Percentiles rank a stretch among this genome's conserved stretches.
Evolutionary conservation across 2,113 vertebrate genomes (phyloP).

Genomic region (Genyomyrus donnyi): DNA sequence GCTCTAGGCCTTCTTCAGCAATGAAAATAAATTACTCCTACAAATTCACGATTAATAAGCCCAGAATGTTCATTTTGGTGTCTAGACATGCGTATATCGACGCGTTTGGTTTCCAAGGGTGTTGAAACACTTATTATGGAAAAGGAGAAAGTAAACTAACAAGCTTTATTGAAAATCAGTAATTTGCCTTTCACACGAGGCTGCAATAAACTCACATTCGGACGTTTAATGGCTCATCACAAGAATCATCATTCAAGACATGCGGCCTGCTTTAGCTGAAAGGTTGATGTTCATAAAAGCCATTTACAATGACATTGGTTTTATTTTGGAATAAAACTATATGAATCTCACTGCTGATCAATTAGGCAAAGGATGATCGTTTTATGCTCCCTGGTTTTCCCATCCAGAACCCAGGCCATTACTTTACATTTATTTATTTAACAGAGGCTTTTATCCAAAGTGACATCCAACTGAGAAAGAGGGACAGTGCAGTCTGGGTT

Average conservation of each 20-base stretch:
- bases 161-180: background rate
- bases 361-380: background rate
- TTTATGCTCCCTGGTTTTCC: background rate
- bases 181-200: background rate
- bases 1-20: background rate
- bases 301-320: background rate
- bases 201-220: background rate
- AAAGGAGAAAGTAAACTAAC: background rate
- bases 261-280: background rate
- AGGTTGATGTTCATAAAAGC: background rate
- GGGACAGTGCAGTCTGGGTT: background rate
- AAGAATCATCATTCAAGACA: background rate
- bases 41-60: background rate
- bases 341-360: background rate
- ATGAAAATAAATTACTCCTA: background rate
- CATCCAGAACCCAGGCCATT: background rate
- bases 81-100: background rate
- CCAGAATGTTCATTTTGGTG: background rate
- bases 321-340: background rate
- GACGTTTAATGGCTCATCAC: background rate
- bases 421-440: background rate
- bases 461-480: background rate
- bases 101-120: background rate
- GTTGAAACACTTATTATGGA: background rate
- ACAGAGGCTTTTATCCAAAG: background rate